phyloP scores from a whole-genome alignment of 2,113 vertebrate species.

The Leucosticte australis region DNA sequence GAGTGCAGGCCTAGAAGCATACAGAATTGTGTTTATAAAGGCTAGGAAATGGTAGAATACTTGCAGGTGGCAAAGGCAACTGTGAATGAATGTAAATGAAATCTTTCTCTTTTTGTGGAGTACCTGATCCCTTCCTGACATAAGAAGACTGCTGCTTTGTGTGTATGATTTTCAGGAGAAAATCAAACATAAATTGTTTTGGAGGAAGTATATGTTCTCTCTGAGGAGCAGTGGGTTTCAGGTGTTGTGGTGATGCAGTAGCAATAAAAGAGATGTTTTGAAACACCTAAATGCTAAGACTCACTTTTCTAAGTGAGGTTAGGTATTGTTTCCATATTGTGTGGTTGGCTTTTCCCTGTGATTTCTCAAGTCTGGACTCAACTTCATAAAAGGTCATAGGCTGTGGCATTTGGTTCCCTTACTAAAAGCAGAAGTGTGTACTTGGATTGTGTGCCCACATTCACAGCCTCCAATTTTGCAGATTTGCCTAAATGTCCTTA shows the following conservation, averaged over 20 bases:
- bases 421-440: neutral
- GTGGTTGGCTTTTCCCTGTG: neutral
- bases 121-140: neutral
- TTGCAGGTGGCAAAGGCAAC: neutral
- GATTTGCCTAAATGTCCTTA: neutral
- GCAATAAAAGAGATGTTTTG: neutral
- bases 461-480: neutral
- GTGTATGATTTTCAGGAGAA: rapidly evolving
- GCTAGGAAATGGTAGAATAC: neutral
- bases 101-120: neutral
- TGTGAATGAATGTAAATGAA: neutral
- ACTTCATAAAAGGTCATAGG: neutral
- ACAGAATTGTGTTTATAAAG: neutral
- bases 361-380: neutral
- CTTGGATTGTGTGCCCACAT: neutral
- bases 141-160: neutral
- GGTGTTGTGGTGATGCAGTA: neutral
- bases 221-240: neutral
- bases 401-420: neutral
- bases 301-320: neutral
- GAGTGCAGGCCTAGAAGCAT: neutral
- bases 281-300: neutral
- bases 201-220: neutral
- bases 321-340: neutral
- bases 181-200: neutral